Conservation (phyloP, 2,113 vertebrate species). For the Eptesicus fuscus region DNA sequence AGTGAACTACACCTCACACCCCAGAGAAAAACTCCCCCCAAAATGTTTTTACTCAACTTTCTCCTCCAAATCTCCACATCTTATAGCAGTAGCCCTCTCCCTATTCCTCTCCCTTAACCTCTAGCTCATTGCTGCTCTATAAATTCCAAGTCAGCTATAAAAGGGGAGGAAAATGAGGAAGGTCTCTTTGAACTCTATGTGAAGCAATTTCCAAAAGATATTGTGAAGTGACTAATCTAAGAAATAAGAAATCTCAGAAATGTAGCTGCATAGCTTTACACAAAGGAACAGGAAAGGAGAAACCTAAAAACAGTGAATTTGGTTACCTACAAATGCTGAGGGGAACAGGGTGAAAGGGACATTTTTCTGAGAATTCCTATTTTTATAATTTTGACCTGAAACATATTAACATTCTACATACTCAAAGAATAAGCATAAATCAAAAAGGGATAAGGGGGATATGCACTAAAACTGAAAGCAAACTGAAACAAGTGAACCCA, state of each 20-base stretch:
- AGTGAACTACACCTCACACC: not conserved
- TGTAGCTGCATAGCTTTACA: not conserved
- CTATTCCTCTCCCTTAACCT: not conserved
- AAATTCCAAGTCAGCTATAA: not conserved
- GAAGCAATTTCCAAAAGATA: not conserved
- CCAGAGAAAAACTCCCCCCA: not conserved
- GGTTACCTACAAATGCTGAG: not conserved
- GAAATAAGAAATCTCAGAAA: not conserved
- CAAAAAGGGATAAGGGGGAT: not conserved
- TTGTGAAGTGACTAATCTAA: not conserved
- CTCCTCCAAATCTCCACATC: not conserved
- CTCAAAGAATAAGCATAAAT: not conserved
- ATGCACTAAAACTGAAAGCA: not conserved
- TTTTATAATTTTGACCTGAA: not conserved
- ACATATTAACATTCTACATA: not conserved
- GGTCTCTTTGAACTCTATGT: not conserved
- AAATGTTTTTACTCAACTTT: not conserved
- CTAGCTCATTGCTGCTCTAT: not conserved
- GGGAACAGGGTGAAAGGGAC: not conserved
- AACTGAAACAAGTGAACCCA: not conserved
- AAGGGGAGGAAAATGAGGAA: not conserved
- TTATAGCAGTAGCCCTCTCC: not conserved
- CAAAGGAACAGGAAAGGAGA: not conserved
- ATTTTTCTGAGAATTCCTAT: not conserved
- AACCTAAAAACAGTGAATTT: not conserved